Percentiles rank a stretch among this genome's conserved stretches.
These are phyloP conservation scores for Papio anubis DNA, from an alignment of 2,113 vertebrate species.

Conservation along the genomic window DNA sequence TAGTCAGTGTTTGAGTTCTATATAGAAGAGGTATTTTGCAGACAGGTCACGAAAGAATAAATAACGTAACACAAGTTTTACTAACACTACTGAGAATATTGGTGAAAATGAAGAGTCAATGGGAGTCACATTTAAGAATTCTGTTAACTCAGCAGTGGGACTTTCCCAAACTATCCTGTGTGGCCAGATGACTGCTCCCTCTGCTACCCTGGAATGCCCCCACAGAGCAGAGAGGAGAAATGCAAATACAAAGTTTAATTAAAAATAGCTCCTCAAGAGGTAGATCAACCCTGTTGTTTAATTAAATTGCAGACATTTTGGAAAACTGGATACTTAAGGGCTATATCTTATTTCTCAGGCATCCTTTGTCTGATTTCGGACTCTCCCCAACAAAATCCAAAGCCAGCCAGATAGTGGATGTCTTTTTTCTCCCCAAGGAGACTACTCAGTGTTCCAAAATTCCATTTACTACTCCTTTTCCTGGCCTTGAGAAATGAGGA, in stretches of 20 bases:
- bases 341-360: not conserved
- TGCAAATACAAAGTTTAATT: slow-evolving; percentile 50
- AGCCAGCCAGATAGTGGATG: not conserved
- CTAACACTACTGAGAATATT: slow-evolving; percentile 2
- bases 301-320: slow-evolving; percentile 60
- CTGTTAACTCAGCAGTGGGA: slow-evolving; percentile 31
- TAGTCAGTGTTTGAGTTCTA: not conserved
- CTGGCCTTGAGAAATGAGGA: not conserved
- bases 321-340: slow-evolving; percentile 26
- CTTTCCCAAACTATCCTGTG: slow-evolving; percentile 40
- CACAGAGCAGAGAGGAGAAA: slow-evolving; percentile 45
- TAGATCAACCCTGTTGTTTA: slow-evolving; percentile 41
- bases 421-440: not conserved
- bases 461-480: not conserved
- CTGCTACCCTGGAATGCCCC: not conserved
- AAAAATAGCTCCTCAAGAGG: slow-evolving; percentile 43
- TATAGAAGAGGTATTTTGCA: slow-evolving; percentile 1
- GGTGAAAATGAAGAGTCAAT: slow-evolving; percentile 36
- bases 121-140: slow-evolving; percentile 43
- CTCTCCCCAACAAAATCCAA: not conserved
- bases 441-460: not conserved
- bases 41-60: not conserved
- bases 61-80: slow-evolving; percentile 2
- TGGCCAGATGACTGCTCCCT: slow-evolving; percentile 27
- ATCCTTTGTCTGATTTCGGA: not conserved